Conservation (phyloP, 2,797 vertebrate species). For the Hephaestus fuliginosus region DNA sequence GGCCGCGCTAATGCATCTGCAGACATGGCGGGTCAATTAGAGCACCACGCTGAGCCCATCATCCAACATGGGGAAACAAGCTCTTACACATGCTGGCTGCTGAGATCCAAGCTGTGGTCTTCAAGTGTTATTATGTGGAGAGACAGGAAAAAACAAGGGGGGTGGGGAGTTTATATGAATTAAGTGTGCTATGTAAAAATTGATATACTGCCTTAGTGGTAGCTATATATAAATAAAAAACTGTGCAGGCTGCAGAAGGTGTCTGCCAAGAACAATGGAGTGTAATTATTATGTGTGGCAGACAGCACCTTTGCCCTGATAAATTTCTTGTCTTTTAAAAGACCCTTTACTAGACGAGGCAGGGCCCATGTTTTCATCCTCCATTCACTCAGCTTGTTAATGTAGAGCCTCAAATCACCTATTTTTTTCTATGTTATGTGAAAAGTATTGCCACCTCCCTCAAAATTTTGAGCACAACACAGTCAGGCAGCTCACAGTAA, state of each 20-base stretch:
- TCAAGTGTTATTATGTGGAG: conserved; percentile 57
- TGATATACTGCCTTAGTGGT: background rate
- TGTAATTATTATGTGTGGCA: conserved; percentile 9
- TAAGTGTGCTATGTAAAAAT: conserved; percentile 32
- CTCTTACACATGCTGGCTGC: conserved; percentile 50
- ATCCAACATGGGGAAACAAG: conserved; percentile 51
- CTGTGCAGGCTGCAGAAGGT: conserved; percentile 8
- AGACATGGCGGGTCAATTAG: conserved; percentile 63
- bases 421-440: background rate
- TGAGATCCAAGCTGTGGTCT: conserved; percentile 46
- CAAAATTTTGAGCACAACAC: conserved; percentile 58
- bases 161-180: conserved; percentile 17
- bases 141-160: conserved; percentile 25
- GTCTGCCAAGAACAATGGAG: background rate
- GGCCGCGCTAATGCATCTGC: conserved; percentile 69
- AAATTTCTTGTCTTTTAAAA: background rate
- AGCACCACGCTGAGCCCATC: conserved; percentile 49
- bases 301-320: background rate
- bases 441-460: conserved; percentile 25
- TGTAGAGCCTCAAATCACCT: too few species aligned
- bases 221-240: conserved; percentile 16
- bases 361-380: background rate
- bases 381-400: background rate
- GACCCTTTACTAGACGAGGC: background rate
- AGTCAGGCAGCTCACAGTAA: conserved; percentile 30